Conservation (phyloP, 2,113 vertebrate genomes). For the Chrysochloris asiatica region DNA sequence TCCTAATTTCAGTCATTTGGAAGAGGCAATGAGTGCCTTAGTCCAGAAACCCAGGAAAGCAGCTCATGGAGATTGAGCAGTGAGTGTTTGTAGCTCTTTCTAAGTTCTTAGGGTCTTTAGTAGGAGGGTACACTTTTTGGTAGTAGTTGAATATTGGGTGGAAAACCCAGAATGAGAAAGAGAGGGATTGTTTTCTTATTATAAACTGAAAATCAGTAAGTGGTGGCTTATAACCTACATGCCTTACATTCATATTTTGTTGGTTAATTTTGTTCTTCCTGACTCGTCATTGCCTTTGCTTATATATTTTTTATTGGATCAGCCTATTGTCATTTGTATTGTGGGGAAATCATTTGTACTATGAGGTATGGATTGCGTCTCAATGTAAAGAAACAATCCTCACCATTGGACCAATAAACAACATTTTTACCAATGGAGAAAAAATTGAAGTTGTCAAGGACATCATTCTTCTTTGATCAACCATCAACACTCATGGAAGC, state of each 20-base stretch:
- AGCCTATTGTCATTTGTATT: not conserved
- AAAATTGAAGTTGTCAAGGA: too few species aligned
- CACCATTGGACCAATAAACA: too few species aligned
- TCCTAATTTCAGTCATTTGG: not conserved
- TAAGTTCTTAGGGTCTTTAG: not conserved
- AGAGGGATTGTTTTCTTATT: not conserved
- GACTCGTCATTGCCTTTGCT: not conserved
- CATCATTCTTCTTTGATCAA: too few species aligned
- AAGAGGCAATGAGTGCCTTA: not conserved
- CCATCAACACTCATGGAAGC: too few species aligned
- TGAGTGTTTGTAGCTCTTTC: not conserved
- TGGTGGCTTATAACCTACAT: not conserved
- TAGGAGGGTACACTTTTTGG: not conserved
- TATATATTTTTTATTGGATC: not conserved
- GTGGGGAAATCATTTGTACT: not conserved
- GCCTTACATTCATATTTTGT: not conserved
- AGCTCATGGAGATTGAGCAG: not conserved
- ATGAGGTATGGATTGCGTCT: too few species aligned
- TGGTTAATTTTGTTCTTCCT: constrained; percentile 29
- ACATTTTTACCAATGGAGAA: too few species aligned
- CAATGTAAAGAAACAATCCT: too few species aligned
- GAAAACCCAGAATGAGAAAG: not conserved
- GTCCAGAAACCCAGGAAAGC: not conserved
- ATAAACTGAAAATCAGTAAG: constrained; percentile 21
- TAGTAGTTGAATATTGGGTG: not conserved